phyloP scores from a whole-genome alignment of 2,888 invertebrate species.

The Alentia gelatinosa region DNA sequence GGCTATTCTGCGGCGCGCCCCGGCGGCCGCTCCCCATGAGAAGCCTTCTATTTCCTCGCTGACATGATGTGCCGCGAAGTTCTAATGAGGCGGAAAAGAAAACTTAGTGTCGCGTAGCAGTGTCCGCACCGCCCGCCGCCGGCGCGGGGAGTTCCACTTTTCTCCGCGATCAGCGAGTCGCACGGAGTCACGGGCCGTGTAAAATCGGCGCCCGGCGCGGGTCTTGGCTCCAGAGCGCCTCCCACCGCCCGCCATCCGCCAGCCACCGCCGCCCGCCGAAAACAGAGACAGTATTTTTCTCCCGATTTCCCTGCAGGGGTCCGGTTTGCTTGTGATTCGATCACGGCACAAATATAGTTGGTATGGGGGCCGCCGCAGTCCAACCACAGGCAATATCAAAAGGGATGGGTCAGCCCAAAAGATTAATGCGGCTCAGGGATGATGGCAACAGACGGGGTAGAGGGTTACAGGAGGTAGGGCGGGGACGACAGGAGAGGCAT shows the following conservation, averaged over 20 bases:
- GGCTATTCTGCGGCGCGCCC: neutral
- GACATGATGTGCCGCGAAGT: constrained; percentile 50
- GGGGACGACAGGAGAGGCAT: too few species aligned
- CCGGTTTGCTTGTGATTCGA: constrained; percentile 20
- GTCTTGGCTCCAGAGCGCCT: neutral
- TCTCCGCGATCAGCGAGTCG: constrained; percentile 17
- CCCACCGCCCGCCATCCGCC: neutral
- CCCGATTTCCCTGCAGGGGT: neutral
- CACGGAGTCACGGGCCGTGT: constrained; percentile 34
- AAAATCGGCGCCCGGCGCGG: neutral
- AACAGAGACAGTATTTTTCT: constrained; percentile 33
- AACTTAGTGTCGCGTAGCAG: constrained; percentile 30
- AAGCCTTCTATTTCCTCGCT: neutral
- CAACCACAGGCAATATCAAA: neutral
- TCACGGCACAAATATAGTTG: neutral
- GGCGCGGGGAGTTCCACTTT: neutral
- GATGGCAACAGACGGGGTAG: too few species aligned
- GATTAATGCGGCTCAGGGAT: too few species aligned
- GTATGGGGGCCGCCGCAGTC: neutral
- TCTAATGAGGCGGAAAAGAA: constrained; percentile 46
- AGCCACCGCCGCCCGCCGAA: neutral
- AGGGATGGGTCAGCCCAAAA: neutral
- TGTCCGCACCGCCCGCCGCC: neutral
- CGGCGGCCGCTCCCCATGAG: neutral
- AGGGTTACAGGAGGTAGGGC: too few species aligned